These are phyloP conservation scores for Corythornis leucogaster DNA, from an alignment of 2,797 vertebrate genomes.

Conservation along the genomic window DNA sequence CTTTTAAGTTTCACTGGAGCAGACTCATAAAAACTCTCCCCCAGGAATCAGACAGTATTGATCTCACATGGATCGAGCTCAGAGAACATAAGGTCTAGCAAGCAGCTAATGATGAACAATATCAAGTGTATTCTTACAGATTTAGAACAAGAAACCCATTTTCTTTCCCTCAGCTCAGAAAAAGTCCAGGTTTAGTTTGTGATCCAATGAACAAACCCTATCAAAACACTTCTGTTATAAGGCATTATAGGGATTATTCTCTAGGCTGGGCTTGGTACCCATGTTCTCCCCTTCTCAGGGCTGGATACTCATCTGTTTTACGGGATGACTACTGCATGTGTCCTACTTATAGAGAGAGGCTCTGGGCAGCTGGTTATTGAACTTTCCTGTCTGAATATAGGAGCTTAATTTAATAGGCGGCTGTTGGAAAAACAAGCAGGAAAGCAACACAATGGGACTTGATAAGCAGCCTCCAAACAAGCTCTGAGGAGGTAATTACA, in stretches of 20 bases:
- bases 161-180: neutral
- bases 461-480: conserved; percentile 62
- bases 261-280: neutral
- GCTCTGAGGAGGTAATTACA: conserved; percentile 30
- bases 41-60: conserved; percentile 7
- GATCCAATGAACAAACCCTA: neutral
- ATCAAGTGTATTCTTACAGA: neutral
- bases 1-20: conserved; percentile 27
- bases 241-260: too few relatives aligned
- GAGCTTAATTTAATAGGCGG: conserved; percentile 60
- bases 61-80: neutral
- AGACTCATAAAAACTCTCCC: conserved; percentile 19
- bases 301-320: neutral
- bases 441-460: conserved; percentile 54
- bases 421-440: conserved; percentile 63
- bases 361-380: conserved; percentile 42
- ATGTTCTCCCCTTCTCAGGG: neutral
- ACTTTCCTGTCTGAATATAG: conserved; percentile 29
- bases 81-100: neutral
- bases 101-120: neutral
- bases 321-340: neutral
- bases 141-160: conserved; percentile 20
- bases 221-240: neutral
- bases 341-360: conserved; percentile 22
- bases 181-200: conserved; percentile 35